These are phyloP conservation scores for Trinorchestia longiramus DNA, from an alignment of 1,140 invertebrate genomes.

Conservation along the genomic window DNA sequence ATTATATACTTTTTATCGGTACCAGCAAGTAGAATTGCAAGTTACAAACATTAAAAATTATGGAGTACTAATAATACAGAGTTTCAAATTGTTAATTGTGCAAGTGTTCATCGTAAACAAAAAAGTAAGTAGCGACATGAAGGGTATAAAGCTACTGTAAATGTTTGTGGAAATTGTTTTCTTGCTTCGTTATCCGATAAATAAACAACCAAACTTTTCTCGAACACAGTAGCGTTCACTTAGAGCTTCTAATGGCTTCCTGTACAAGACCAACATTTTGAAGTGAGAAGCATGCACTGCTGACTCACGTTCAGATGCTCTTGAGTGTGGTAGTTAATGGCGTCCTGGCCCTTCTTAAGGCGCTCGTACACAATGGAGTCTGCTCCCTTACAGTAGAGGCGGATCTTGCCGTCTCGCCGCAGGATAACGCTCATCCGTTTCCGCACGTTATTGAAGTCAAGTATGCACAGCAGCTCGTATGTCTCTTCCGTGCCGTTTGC, in stretches of 20 bases:
- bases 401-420: slow-evolving; percentile 85
- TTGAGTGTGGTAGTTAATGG: slow-evolving; percentile 83
- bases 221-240: not conserved
- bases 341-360: slow-evolving; percentile 81
- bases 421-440: slow-evolving; percentile 99
- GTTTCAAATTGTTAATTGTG: not conserved
- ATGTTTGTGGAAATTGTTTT: not conserved
- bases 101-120: not conserved
- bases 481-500: slow-evolving; percentile 86
- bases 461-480: slow-evolving; percentile 95
- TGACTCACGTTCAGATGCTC: slow-evolving; percentile 91
- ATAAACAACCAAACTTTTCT: not conserved
- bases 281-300: not conserved
- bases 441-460: slow-evolving; percentile 99
- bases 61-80: not conserved
- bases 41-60: not conserved
- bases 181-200: not conserved
- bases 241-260: not conserved
- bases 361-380: slow-evolving; percentile 98
- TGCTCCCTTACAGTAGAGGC: slow-evolving; percentile 97
- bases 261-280: not conserved
- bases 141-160: not conserved
- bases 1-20: not conserved
- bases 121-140: not conserved
- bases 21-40: not conserved